Evolutionary conservation across 2,113 vertebrate genomes (phyloP).

Genomic region (Gymnogyps californianus): DNA sequence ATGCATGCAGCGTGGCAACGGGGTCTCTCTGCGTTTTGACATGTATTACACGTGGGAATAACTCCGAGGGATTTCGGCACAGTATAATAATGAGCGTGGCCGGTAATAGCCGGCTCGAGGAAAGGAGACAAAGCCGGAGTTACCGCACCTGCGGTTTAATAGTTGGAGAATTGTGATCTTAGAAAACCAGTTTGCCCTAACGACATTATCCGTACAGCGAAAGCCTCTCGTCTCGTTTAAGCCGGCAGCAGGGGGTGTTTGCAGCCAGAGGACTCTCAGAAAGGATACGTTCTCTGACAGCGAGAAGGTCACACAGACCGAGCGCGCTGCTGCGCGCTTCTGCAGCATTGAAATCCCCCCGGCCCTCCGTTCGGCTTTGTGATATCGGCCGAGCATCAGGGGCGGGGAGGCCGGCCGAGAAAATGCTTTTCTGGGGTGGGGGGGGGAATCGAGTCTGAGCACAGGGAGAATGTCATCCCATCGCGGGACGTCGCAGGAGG

Average conservation of each 20-base stretch:
- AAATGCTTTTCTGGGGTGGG: neutral
- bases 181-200: slow-evolving; percentile 46
- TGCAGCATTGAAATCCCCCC: neutral
- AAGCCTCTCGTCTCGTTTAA: slow-evolving; percentile 51
- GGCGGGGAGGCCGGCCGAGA: neutral
- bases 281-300: slow-evolving; percentile 59
- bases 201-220: neutral
- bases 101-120: neutral
- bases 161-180: slow-evolving; percentile 36
- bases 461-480: rapidly evolving
- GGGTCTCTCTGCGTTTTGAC: neutral
- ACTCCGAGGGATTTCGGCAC: neutral
- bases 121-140: slow-evolving; percentile 18
- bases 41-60: neutral
- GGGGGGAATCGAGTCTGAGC: rapidly evolving
- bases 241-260: neutral
- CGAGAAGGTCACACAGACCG: slow-evolving; percentile 52
- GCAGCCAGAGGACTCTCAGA: neutral
- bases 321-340: neutral
- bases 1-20: neutral
- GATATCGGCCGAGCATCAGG: neutral
- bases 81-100: neutral
- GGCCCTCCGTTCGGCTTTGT: neutral
- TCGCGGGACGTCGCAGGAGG: neutral
- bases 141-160: slow-evolving; percentile 30